phyloP scores from a whole-genome alignment of 92 coral and sea anemone genomes.

The Epizoanthus scotinus region DNA sequence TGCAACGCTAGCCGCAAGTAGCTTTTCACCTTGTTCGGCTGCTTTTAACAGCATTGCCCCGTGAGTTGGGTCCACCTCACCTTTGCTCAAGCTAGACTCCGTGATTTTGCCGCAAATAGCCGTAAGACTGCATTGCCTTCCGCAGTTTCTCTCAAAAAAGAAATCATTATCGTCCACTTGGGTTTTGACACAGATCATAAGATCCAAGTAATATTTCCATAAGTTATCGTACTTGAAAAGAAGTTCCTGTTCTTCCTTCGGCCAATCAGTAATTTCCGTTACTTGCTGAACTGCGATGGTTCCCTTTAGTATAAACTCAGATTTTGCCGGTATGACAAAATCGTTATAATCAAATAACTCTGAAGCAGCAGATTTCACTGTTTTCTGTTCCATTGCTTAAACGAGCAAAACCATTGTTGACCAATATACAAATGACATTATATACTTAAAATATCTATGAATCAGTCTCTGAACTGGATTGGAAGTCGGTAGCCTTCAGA shows the following conservation, averaged over 20 bases:
- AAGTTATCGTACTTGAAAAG: slow-evolving; percentile 19
- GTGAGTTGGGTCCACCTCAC: slow-evolving; percentile 18
- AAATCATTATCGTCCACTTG: slow-evolving; percentile 30
- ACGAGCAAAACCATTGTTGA: no score
- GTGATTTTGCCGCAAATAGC: slow-evolving; percentile 27
- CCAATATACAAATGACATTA: no score
- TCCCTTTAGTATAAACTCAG: slow-evolving; percentile 15
- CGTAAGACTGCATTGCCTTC: slow-evolving; percentile 27
- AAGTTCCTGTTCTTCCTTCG: slow-evolving; percentile 20
- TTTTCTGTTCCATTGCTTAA: slow-evolving; percentile 29
- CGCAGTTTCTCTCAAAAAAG: slow-evolving; percentile 41
- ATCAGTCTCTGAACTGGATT: neutral
- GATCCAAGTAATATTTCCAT: slow-evolving; percentile 22
- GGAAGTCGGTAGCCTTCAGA: neutral
- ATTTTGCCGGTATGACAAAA: slow-evolving; percentile 31
- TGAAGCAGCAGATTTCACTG: neutral
- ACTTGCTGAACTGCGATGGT: neutral
- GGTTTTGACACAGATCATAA: slow-evolving; percentile 36
- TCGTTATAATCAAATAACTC: slow-evolving; percentile 26
- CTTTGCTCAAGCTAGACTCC: slow-evolving; percentile 1
- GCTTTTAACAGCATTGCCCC: slow-evolving; percentile 27
- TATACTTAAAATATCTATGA: neutral
- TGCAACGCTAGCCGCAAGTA: slow-evolving; percentile 11
- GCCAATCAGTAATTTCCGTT: slow-evolving; percentile 29
- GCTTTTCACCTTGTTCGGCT: slow-evolving; percentile 25